A percentile compares a stretch with the other conserved stretches of the same genome.
Evolutionary conservation across 2,888 invertebrate species (phyloP).

Genomic region (Nomada goodeniana): DNA sequence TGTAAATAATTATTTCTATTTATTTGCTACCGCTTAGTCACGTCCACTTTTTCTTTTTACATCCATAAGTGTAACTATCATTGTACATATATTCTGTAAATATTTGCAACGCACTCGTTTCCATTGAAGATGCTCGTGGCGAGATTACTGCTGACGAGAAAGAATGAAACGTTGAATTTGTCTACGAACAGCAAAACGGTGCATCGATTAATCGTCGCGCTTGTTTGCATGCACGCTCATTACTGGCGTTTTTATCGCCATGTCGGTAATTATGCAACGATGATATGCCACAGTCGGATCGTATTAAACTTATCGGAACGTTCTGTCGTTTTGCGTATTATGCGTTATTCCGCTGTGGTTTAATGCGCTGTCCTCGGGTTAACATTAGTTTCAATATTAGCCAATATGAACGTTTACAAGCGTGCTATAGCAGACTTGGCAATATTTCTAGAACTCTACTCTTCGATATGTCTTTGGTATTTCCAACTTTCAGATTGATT

Average conservation of each 20-base stretch:
- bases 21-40: conserved; percentile 18
- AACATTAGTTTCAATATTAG: background rate
- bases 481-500: no score
- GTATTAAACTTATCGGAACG: conserved; percentile 7
- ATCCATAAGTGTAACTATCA: background rate
- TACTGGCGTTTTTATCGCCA: conserved; percentile 6
- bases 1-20: conserved; percentile 15
- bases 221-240: conserved; percentile 32
- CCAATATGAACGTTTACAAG: background rate
- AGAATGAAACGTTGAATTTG: conserved; percentile 11
- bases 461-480: no score
- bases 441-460: background rate
- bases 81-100: conserved; percentile 39
- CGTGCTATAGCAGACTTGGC: background rate
- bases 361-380: background rate
- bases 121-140: background rate
- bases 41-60: background rate
- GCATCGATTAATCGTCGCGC: conserved; percentile 33
- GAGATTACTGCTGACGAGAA: background rate
- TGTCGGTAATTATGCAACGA: conserved; percentile 8
- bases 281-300: conserved; percentile 1
- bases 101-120: conserved; percentile 8
- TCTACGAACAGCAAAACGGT: background rate
- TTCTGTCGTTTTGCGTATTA: background rate
- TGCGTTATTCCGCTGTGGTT: background rate